Conservation (phyloP, 2,888 invertebrate genomes). For the Adineta ricciae region DNA sequence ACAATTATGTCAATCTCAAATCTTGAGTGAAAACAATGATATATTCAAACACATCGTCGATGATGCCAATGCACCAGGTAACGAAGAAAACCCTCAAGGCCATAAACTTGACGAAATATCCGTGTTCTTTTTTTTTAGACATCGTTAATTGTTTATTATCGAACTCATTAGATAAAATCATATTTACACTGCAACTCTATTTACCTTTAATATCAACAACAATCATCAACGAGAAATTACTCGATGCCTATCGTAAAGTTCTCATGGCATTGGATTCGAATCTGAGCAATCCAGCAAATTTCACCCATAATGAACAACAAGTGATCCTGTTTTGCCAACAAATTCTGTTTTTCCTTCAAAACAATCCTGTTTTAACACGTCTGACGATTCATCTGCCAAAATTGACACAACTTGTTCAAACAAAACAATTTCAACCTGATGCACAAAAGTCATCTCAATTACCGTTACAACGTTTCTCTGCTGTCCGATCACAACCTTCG, state of each 20-base stretch:
- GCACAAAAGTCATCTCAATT: not conserved
- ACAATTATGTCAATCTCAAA: not conserved
- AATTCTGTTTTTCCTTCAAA: not conserved
- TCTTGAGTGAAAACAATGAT: not conserved
- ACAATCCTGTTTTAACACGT: not conserved
- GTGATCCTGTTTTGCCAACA: not conserved
- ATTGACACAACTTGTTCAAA: not conserved
- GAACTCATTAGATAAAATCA: not conserved
- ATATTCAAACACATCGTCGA: not conserved
- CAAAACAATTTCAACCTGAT: not conserved
- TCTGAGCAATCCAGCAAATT: not conserved
- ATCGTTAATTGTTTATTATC: not conserved
- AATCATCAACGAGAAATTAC: not conserved
- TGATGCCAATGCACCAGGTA: slow-evolving; percentile 1
- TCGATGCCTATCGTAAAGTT: not conserved
- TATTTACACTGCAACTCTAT: not conserved
- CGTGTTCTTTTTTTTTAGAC: no score
- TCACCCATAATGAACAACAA: not conserved
- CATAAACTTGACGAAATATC: no score
- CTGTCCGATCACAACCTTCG: not conserved
- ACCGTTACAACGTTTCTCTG: not conserved
- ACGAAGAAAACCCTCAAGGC: not conserved
- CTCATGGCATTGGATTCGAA: not conserved
- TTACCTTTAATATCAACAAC: slow-evolving; percentile 1
- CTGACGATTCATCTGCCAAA: not conserved